Percentiles rank a stretch among this genome's conserved stretches.
Evolutionary conservation across 2,888 invertebrate genomes (phyloP).

Genomic region (Mantis religiosa): DNA sequence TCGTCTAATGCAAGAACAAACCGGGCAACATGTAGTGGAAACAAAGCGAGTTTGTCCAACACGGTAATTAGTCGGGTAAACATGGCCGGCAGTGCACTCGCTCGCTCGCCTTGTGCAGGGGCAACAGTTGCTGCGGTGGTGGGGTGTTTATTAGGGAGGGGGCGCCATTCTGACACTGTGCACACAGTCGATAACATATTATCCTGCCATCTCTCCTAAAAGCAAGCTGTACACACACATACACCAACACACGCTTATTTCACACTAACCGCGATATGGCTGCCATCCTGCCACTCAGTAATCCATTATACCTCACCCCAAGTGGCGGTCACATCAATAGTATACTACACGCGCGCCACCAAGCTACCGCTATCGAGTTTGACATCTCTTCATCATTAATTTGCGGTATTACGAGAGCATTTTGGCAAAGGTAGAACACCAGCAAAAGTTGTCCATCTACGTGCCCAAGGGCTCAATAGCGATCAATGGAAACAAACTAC

Average conservation of each 20-base stretch:
- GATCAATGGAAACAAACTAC: not conserved
- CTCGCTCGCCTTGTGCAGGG: not conserved
- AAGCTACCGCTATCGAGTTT: not conserved
- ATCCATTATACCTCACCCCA: not conserved
- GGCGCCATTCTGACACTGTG: conserved; percentile 2
- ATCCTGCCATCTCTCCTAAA: conserved; percentile 15
- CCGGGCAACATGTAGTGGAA: conserved; percentile 21
- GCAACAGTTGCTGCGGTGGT: conserved; percentile 2
- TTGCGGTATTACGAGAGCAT: not conserved
- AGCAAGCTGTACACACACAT: conserved; percentile 15
- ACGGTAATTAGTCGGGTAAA: conserved; percentile 32
- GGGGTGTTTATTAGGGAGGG: conserved; percentile 21
- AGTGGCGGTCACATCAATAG: not conserved
- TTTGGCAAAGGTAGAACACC: not conserved
- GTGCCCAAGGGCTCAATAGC: not conserved
- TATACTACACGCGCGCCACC: not conserved
- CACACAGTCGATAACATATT: conserved; percentile 31
- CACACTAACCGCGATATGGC: conserved; percentile 30
- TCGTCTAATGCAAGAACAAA: not conserved
- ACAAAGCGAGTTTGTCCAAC: conserved; percentile 20
- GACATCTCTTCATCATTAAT: not conserved
- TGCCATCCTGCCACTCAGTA: conserved; percentile 21
- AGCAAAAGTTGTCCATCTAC: not conserved
- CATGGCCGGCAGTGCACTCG: conserved; percentile 20
- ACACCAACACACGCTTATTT: conserved; percentile 26